These are phyloP conservation scores for Oxyura jamaicensis DNA, from an alignment of 2,113 vertebrate genomes.

Conservation along the genomic window DNA sequence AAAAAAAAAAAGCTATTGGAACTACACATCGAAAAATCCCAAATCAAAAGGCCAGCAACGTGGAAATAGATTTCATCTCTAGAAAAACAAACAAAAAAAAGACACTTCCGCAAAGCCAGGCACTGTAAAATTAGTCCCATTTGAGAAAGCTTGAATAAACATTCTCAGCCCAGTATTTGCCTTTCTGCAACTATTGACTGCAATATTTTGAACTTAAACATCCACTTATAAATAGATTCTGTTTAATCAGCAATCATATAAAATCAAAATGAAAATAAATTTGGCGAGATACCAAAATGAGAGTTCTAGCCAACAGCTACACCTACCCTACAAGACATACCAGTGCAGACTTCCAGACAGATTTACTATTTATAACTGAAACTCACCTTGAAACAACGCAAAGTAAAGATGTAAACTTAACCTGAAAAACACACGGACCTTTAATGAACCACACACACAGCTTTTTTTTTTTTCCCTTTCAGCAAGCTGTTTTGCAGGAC, in stretches of 20 bases:
- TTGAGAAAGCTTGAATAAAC: neutral
- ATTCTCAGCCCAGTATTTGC: neutral
- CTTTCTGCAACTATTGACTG: neutral
- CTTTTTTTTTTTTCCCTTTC: neutral
- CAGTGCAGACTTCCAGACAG: neutral
- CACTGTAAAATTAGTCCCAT: neutral
- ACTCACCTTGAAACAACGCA: neutral
- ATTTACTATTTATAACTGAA: slow-evolving; percentile 18
- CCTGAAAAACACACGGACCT: neutral
- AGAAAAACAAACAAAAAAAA: neutral
- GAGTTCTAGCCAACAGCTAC: neutral
- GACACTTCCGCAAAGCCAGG: neutral
- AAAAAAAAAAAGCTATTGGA: neutral
- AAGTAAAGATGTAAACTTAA: neutral
- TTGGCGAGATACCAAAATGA: neutral
- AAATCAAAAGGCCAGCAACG: neutral
- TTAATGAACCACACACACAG: neutral
- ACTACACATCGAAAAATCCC: neutral
- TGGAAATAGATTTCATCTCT: neutral
- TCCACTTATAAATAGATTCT: neutral
- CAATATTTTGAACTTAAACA: neutral
- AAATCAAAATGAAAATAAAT: slow-evolving; percentile 17
- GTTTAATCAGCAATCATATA: neutral
- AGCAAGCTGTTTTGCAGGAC: neutral
- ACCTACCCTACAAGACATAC: neutral